phyloP scores from a whole-genome alignment of 1,140 invertebrate species.

The Spodoptera frugiperda region DNA sequence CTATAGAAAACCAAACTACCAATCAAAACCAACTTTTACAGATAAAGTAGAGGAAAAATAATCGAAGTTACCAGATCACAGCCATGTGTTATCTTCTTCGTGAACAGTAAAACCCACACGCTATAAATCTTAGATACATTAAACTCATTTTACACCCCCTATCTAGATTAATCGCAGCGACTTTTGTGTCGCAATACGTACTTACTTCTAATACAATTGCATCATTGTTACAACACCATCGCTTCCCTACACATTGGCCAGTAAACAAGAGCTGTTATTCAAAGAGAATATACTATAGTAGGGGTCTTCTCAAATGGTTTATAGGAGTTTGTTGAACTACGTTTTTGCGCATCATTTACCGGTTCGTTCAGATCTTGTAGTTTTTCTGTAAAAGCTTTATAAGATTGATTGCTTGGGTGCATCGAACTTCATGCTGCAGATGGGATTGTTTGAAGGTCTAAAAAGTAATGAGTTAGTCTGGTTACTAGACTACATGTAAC shows the following conservation, averaged over 20 bases:
- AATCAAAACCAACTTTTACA: slow-evolving; percentile 24
- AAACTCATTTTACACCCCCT: slow-evolving; percentile 35
- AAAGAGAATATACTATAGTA: background rate
- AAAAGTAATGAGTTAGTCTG: background rate
- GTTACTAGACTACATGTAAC: too few relatives aligned
- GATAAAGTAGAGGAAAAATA: background rate
- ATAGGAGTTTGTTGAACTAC: slow-evolving; percentile 71
- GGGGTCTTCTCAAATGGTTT: slow-evolving; percentile 18
- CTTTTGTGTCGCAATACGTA: slow-evolving; percentile 28
- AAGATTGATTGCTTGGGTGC: slow-evolving; percentile 54
- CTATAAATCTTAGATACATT: slow-evolving; percentile 14
- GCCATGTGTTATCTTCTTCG: slow-evolving; percentile 8
- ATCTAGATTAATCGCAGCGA: slow-evolving; percentile 28
- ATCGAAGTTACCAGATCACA: background rate
- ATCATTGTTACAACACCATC: slow-evolving; percentile 43
- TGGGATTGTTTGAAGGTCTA: background rate
- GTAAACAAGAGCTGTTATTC: background rate
- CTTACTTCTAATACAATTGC: slow-evolving; percentile 29
- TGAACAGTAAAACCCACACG: slow-evolving; percentile 31
- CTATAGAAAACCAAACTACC: background rate
- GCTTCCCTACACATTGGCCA: slow-evolving; percentile 4
- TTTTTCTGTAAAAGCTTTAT: slow-evolving; percentile 58
- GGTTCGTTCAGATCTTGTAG: slow-evolving; percentile 59
- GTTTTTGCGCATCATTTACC: slow-evolving; percentile 70
- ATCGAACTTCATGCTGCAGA: slow-evolving; percentile 55